phyloP scores from a whole-genome alignment of 2,888 invertebrate species.

The Lepidonotus clava region DNA sequence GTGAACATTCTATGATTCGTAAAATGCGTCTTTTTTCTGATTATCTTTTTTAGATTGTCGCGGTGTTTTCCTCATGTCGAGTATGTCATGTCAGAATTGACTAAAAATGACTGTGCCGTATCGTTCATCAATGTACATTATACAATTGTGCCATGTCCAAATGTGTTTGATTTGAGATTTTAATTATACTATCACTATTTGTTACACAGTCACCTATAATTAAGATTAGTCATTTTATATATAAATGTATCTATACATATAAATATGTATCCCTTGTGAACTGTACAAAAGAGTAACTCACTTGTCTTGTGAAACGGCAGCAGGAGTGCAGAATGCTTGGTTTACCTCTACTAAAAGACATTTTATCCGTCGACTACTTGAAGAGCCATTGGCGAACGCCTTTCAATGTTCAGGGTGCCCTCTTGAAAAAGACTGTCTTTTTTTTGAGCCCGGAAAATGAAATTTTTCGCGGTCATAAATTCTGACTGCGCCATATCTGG shows the following conservation, averaged over 20 bases:
- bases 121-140: neutral
- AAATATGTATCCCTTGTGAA: neutral
- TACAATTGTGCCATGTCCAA: constrained; percentile 27
- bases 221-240: neutral
- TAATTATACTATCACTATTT: constrained; percentile 22
- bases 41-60: too few species aligned
- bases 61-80: neutral
- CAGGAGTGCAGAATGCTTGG: neutral
- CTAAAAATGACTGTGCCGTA: constrained; percentile 9
- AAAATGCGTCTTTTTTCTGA: too few species aligned
- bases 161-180: neutral
- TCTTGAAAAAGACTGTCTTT: neutral
- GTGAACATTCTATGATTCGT: neutral
- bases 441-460: neutral
- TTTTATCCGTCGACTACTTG: neutral
- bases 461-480: too few species aligned
- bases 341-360: neutral
- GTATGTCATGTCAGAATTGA: neutral
- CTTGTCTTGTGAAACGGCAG: constrained; percentile 31
- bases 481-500: too few species aligned
- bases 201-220: neutral
- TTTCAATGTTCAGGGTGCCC: constrained; percentile 2
- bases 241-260: neutral
- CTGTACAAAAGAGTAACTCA: constrained; percentile 10
- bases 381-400: neutral